phyloP scores from a whole-genome alignment of 2,888 invertebrate species.

The Drosophila antonietae region DNA sequence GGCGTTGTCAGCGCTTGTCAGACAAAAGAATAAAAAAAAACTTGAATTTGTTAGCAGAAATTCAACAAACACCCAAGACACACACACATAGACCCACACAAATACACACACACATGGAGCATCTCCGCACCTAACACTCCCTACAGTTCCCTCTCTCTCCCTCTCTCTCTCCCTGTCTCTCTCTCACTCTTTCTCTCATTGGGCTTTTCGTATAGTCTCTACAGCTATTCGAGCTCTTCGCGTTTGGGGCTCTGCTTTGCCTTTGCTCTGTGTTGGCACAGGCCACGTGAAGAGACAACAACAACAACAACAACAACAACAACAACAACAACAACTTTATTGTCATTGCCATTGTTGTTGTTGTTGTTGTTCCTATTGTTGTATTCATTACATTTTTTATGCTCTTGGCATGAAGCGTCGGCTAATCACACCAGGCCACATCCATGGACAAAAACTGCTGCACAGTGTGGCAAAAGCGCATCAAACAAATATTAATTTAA shows the following conservation, averaged over 20 bases:
- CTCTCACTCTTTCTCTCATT: neutral
- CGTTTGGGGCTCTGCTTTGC: constrained; percentile 14
- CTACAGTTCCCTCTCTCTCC: constrained; percentile 1
- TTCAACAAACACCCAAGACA: constrained; percentile 29
- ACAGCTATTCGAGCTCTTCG: constrained; percentile 26
- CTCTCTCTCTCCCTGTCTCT: neutral
- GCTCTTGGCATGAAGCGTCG: constrained; percentile 52
- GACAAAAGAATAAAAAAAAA: constrained; percentile 24
- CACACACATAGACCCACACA: constrained; percentile 14
- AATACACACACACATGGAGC: too few relatives aligned
- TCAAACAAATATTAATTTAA: neutral
- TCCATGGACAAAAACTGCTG: constrained; percentile 10
- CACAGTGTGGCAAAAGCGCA: constrained; percentile 34
- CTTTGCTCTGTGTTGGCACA: constrained; percentile 20
- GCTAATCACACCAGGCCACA: constrained; percentile 57
- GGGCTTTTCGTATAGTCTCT: constrained; percentile 7
- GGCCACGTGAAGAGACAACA: constrained; percentile 23
- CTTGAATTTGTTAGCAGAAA: constrained; percentile 41
- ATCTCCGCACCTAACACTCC: neutral
- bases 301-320: constrained; percentile 10
- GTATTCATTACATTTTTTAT: constrained; percentile 50
- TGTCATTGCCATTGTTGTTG: constrained; percentile 8
- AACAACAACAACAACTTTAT: constrained; percentile 4
- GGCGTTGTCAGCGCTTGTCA: constrained; percentile 22
- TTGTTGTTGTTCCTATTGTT: constrained; percentile 36